These are phyloP conservation scores for Trachops cirrhosus DNA, from an alignment of 2,797 vertebrate species.

Conservation along the genomic window DNA sequence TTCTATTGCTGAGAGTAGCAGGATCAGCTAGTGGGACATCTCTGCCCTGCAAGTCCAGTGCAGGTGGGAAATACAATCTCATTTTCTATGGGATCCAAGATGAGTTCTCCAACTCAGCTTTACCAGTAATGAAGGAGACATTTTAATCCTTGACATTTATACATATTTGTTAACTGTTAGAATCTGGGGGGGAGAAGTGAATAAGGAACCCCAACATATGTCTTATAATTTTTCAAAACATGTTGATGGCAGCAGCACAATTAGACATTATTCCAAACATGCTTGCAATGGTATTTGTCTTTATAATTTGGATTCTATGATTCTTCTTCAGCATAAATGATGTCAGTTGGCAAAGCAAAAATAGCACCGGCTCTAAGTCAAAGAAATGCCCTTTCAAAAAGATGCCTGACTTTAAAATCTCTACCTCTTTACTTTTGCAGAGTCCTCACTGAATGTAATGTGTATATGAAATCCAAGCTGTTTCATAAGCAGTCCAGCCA, in stretches of 20 bases:
- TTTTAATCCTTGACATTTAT: background rate
- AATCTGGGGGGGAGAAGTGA: background rate
- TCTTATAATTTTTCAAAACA: background rate
- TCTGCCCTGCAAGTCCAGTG: background rate
- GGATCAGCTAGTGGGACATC: background rate
- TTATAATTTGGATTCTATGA: background rate
- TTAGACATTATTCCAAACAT: background rate
- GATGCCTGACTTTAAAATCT: background rate
- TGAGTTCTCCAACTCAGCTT: background rate
- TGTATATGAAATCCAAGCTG: background rate
- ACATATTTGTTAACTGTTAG: background rate
- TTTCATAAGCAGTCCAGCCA: background rate
- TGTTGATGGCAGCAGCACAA: background rate
- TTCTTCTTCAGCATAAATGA: background rate
- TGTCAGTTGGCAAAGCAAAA: background rate
- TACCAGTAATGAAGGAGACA: background rate
- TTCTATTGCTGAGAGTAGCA: background rate
- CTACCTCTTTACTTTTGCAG: background rate
- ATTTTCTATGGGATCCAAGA: background rate
- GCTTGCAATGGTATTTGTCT: background rate
- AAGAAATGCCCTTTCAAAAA: background rate
- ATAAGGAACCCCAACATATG: background rate
- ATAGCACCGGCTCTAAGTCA: background rate
- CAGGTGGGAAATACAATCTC: background rate
- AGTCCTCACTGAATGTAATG: fast-evolving